A percentile compares a stretch with the other conserved stretches of the same genome.
phyloP scores from a whole-genome alignment of 2,113 vertebrate genomes.

The Theristicus caerulescens region DNA sequence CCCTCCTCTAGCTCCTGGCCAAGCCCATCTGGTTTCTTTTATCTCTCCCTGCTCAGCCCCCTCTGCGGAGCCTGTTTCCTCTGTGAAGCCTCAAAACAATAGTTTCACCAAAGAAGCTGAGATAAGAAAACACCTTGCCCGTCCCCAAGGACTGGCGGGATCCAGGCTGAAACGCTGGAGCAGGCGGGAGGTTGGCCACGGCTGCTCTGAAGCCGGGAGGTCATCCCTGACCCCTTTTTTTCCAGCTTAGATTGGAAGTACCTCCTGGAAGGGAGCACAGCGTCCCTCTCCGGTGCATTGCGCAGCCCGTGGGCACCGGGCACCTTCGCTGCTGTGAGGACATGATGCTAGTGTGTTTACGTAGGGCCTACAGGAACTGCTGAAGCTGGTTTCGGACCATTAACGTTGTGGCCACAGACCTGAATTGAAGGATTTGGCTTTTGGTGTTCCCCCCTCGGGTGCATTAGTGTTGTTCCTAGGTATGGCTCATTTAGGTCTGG shows the following conservation, averaged over 20 bases:
- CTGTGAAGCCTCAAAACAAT: background rate
- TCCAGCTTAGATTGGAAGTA: background rate
- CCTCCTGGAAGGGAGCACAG: background rate
- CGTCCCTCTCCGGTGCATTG: background rate
- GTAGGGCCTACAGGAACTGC: background rate
- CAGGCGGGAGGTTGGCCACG: background rate
- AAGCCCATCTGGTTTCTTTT: background rate
- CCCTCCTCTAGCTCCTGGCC: background rate
- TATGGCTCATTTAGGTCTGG: background rate
- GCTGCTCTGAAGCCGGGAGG: background rate
- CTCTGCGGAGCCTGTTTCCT: background rate
- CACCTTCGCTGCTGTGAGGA: background rate
- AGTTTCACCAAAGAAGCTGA: background rate
- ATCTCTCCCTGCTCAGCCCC: background rate
- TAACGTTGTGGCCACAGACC: background rate
- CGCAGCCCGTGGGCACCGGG: rapidly evolving
- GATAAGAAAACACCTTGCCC: background rate
- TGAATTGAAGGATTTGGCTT: background rate
- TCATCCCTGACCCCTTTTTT: background rate
- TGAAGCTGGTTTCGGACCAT: background rate
- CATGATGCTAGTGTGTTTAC: rapidly evolving
- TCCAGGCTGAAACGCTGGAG: background rate
- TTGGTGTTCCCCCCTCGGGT: background rate
- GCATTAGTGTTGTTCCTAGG: background rate
- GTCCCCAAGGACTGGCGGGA: background rate